Evolutionary conservation across 92 coral and sea anemone genomes (phyloP), one percentile per base, ranked within the genome.

Genomic region (Epizoanthus ramosus): DNA sequence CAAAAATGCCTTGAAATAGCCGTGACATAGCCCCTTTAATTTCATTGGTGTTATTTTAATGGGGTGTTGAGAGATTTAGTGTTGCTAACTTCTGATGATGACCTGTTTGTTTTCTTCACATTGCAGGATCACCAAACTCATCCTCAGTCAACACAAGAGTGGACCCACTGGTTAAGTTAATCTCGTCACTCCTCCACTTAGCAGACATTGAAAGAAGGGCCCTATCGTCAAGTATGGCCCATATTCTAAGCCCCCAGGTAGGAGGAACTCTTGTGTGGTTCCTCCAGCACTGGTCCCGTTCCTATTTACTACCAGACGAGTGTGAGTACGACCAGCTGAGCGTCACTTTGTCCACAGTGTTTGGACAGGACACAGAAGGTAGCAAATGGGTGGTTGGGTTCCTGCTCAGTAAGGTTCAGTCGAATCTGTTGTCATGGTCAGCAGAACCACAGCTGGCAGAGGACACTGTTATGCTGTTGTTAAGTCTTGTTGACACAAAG

Each of bases 201-300:
- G 98, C 98, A 25, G 88, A 92, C 73, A 79, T 92, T 8, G 98
- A 93, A 64, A 91, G 85, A 88, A 89, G 87, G 50, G 98, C 98
- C 23, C 83, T 95, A 24, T 66, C 92, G 5, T 90, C 94, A 16
- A 90, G 87, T 71, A 73, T 95, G 87, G 89, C 90, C 35, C 92
- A 92, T 56, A 83, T 86, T 16, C 69, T 95, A 59, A 95, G 98
- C 93, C 98, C 98, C 12, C 98, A 95, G 71, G 94, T 95, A 6
- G 98, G 94, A 25, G 89, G 98, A 63, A 93, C 95, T 74, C 91
- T 96, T 60, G 98, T 93, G 10, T 96, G 98, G 98, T 92, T 95
- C 77, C 85, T 96, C 52, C 89, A 88, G 45, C 95, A 91, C 80
- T 91, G 92, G 88, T 82, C 93, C 17, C 92, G 91, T 65, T 92